Percentiles rank a stretch among this genome's conserved stretches.
Conservation (phyloP, 2,113 vertebrate species). For the Python bivittatus region DNA sequence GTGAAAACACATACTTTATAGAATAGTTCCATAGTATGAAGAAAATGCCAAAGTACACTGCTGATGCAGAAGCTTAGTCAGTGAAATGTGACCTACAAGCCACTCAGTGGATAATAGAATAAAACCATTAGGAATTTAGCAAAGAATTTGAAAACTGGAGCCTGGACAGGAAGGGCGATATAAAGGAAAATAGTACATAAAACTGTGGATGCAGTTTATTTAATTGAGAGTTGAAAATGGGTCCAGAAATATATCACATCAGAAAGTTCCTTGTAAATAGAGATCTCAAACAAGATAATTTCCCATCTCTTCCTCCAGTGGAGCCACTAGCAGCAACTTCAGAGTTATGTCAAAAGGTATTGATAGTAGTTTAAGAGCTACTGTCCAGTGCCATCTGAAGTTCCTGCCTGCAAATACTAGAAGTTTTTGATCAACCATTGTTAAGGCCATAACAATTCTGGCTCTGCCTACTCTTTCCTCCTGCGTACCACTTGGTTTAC, state of each 20-base stretch:
- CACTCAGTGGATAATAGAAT: neutral
- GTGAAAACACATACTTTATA: neutral
- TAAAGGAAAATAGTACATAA: too few relatives aligned
- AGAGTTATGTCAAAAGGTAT: neutral
- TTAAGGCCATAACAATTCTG: neutral
- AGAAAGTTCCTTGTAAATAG: neutral
- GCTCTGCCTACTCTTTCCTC: neutral
- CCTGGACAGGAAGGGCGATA: too few relatives aligned
- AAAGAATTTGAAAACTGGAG: neutral
- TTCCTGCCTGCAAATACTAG: neutral
- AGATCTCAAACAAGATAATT: neutral
- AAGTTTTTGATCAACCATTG: neutral
- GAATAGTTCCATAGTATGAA: neutral
- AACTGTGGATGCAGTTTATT: neutral
- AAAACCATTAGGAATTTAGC: neutral
- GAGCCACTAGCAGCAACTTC: neutral
- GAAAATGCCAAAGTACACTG: neutral
- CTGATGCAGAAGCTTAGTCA: neutral
- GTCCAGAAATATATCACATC: neutral
- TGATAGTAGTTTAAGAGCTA: neutral
- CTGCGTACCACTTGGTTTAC: neutral
- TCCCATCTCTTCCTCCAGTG: neutral
- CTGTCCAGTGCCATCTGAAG: neutral
- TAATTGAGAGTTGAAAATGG: neutral
- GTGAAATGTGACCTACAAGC: neutral